Base-by-base conservation (phyloP, 2,113 vertebrate species). In the Triplophysa siluroides region DNA sequence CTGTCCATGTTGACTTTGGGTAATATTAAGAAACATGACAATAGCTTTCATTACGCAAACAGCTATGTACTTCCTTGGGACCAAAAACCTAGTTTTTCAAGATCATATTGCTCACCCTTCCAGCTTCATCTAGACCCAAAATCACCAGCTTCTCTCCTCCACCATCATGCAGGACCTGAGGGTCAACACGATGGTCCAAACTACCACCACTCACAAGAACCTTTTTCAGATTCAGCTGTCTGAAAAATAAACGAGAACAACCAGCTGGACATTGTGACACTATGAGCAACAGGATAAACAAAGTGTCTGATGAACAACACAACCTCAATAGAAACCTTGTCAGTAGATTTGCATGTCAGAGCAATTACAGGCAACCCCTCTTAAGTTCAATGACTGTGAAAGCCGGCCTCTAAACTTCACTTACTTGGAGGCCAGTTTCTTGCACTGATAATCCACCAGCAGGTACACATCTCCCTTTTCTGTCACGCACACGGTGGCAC, bases 361-460 rank as follows among this genome's bases (percentile, higher is more conserved):
- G 19, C 19, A 8, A 58, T 58, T 21, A n/a, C n/a, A 58, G 19
- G 0, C 54, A 50, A 19, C 33, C 9, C 43, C 24, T 33, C 0
- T 18, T 14, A 52, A 10, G 8, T 11, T 63, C 21, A 14, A 60
- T 24, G 14, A 33, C 33, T 69, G 11, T 50, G 43, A 45, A 45
- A 45, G 43, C 43, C 2, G 43, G 3, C 26, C 14, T 60, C 14
- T 0, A n/a, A 50, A 69, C 19, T 13, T 13, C 5, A 91, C 94
- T 88, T 88, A 98, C 98, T 94, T 98, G 16, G 98, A 97, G 82
- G 96, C 96, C 84, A 99, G 91, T 91, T 98, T 99, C 88, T 98
- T 99, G 94, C 97, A 99, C 84, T 98, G 96, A 88, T 98, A 98
- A 78, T 97, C 96, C 47, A 94, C 87, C 81, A 99, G 92, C 82